Percentiles rank a stretch among this genome's conserved stretches.
Evolutionary conservation across 2,888 invertebrate species (phyloP).

Genomic region (Oligia fasciuncula): DNA sequence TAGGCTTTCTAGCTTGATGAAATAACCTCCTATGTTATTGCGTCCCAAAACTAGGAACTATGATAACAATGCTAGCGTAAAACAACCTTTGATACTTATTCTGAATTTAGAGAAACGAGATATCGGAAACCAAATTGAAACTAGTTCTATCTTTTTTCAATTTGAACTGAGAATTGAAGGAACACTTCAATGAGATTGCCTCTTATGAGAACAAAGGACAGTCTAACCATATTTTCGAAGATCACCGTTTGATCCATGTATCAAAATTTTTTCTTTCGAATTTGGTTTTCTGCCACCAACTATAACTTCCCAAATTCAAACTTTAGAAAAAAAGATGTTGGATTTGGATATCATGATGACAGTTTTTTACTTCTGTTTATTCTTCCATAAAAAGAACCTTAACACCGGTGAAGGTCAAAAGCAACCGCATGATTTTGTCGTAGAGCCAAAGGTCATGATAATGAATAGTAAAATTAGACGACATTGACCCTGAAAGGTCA

Average conservation of each 20-base stretch:
- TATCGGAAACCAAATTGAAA: conserved; percentile 23
- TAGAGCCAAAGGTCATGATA: conserved; percentile 49
- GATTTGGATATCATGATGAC: background rate
- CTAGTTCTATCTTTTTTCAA: conserved; percentile 10
- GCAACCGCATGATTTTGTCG: conserved; percentile 49
- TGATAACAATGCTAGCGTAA: conserved; percentile 21
- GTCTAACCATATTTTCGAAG: background rate
- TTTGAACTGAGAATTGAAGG: background rate
- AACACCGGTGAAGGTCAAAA: conserved; percentile 42
- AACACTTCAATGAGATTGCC: background rate
- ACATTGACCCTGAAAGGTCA: conserved; percentile 53
- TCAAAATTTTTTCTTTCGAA: too few species aligned
- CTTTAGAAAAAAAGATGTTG: background rate
- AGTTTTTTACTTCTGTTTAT: conserved; percentile 14
- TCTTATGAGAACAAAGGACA: background rate
- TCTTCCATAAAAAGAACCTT: conserved; percentile 18
- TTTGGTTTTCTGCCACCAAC: background rate
- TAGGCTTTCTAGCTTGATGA: conserved; percentile 26
- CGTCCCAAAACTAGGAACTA: conserved; percentile 11
- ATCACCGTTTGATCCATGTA: background rate
- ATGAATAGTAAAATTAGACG: conserved; percentile 46
- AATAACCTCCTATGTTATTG: conserved; percentile 11
- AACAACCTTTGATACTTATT: conserved; percentile 21
- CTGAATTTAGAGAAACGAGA: conserved; percentile 22
- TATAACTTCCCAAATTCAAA: background rate